Evolutionary conservation across 2,888 invertebrate genomes (phyloP), one percentile per base, ranked within the genome.

Genomic region (Polydrusus pterygomalis): DNA sequence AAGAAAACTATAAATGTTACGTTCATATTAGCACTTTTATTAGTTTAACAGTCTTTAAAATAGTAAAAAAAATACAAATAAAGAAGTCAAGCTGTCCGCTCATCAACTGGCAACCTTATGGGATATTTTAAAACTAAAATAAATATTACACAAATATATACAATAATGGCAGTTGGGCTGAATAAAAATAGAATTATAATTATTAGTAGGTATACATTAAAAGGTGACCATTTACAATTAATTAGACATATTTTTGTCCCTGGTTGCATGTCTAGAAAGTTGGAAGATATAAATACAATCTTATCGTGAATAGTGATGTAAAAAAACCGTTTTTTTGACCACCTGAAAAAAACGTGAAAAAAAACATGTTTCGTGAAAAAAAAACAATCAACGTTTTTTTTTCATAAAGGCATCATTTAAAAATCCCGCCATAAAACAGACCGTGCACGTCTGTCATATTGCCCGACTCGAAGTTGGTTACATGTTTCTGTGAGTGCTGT

Each of bases 31-130:
- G 74, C 69, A 68, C 43, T 69, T 74, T 74, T 70, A 74, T 70
- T 81, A 80, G 79, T 79, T 79, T 75, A 79, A 79, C 79, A 79
- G 79, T 80, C 80, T 80, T 79, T 77, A 78, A 71, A 71, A 72
- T 77, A 77, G 62, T 79, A 79, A 75, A 70, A 69, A 75, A 79
- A 78, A 78, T 77, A 76, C 79, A 72, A 72, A 71, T 64, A 67
- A 75, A 78, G 34, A 56, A 45, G 77, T 58, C 40, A 56, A 74
- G 70, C 68, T 72, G 64, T 70, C 69, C 30, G 15, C 49, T 25
- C 47, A 43, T 47, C 43, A 34, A 64, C 47, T 47, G 54, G 67
- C 54, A 60, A 58, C 43, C n/a, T 25, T 51, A 17, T 5, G 68
- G 74, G 60, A 56, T 77, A 77, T 73, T 76, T 67, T 70, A 75